Conservation (phyloP, 2,113 vertebrate genomes). For the Danionella cerebrum region DNA sequence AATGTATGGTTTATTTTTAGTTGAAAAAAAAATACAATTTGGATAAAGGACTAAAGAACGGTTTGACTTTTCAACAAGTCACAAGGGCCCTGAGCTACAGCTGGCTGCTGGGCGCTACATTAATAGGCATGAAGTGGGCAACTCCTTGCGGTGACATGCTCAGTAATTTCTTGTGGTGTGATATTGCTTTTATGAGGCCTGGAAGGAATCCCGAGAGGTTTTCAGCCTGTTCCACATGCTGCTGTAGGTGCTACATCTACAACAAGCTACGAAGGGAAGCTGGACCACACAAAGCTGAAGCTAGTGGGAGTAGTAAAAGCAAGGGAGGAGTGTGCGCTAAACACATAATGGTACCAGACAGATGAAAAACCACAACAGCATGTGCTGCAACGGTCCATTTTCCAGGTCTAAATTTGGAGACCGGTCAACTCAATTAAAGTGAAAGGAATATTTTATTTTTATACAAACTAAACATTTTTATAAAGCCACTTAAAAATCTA, state of each 20-base stretch:
- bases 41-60: neutral
- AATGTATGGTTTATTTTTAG: no score
- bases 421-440: neutral
- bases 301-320: conserved; percentile 17
- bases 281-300: conserved; percentile 21
- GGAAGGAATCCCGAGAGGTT: conserved; percentile 11
- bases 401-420: neutral
- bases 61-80: neutral
- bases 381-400: neutral
- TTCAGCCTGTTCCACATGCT: neutral
- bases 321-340: neutral
- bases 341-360: conserved; percentile 19
- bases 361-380: conserved; percentile 1
- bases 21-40: no score
- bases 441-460: neutral
- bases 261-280: conserved; percentile 1
- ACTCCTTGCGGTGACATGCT: conserved; percentile 10
- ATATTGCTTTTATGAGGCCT: conserved; percentile 13
- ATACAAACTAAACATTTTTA: neutral
- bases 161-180: neutral
- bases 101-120: neutral
- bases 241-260: conserved; percentile 12
- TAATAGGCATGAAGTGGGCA: neutral
- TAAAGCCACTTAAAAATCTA: neutral
- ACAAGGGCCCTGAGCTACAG: neutral